These are phyloP conservation scores for Steinernema carpocapsae DNA, from an alignment of 2,888 invertebrate species.

Conservation along the genomic window DNA sequence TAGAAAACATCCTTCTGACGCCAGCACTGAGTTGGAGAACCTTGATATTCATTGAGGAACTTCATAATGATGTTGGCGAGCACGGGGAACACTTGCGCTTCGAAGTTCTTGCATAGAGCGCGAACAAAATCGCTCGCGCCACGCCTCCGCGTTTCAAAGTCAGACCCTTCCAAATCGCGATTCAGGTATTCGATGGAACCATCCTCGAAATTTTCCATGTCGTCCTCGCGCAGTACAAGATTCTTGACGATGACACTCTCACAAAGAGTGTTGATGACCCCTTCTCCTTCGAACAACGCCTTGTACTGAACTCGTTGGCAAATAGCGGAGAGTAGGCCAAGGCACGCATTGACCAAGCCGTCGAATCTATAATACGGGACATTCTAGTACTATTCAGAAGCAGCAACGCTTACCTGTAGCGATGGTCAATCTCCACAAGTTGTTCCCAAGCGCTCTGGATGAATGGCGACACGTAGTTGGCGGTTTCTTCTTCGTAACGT, in stretches of 20 bases:
- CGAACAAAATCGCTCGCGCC: slow-evolving; percentile 96
- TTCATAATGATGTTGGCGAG: slow-evolving; percentile 40
- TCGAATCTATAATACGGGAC: slow-evolving; percentile 58
- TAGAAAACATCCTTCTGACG: slow-evolving; percentile 83
- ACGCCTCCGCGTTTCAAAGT: slow-evolving; percentile 91
- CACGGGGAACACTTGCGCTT: slow-evolving; percentile 71
- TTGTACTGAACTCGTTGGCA: slow-evolving; percentile 88
- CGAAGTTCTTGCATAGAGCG: slow-evolving; percentile 85
- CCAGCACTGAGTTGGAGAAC: slow-evolving; percentile 83
- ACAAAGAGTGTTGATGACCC: slow-evolving; percentile 73
- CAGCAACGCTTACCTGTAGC: slow-evolving; percentile 48
- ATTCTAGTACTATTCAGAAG: slow-evolving; percentile 2
- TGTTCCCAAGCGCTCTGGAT: slow-evolving; percentile 93
- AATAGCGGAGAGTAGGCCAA: slow-evolving; percentile 91
- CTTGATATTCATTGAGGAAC: slow-evolving; percentile 75
- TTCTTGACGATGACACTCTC: slow-evolving; percentile 98
- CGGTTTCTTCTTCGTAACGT: slow-evolving; percentile 97
- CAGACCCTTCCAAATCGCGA: slow-evolving; percentile 90
- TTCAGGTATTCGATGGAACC: slow-evolving; percentile 96
- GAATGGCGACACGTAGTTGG: slow-evolving; percentile 84
- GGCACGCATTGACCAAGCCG: slow-evolving; percentile 84
- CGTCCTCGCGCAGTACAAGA: slow-evolving; percentile 91
- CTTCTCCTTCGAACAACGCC: slow-evolving; percentile 78
- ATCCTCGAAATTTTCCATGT: slow-evolving; percentile 95
- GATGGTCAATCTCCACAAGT: slow-evolving; percentile 73